phyloP scores from a whole-genome alignment of 2,113 vertebrate species.

The Galeopterus variegatus region DNA sequence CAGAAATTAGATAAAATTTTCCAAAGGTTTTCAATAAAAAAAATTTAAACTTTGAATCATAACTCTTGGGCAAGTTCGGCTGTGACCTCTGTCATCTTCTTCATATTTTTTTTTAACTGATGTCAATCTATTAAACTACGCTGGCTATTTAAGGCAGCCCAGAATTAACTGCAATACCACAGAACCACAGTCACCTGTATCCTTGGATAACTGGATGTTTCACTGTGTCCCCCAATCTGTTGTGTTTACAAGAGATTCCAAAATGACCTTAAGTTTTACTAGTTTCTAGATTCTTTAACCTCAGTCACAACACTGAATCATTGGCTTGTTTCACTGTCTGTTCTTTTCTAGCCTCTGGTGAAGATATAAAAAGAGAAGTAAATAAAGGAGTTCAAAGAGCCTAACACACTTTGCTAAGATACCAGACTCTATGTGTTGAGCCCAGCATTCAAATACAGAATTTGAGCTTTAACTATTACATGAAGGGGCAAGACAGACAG shows the following conservation, averaged over 20 bases:
- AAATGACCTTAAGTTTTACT: background rate
- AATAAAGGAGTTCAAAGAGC: background rate
- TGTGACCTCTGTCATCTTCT: background rate
- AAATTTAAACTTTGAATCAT: background rate
- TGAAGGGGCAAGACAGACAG: background rate
- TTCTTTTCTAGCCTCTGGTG: background rate
- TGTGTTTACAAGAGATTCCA: background rate
- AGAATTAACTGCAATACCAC: background rate
- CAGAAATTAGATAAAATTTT: background rate
- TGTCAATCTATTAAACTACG: background rate
- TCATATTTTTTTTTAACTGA: background rate
- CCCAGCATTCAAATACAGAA: background rate
- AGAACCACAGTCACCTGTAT: too few species aligned
- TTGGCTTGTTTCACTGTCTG: background rate
- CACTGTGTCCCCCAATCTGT: background rate
- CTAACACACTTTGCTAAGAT: background rate
- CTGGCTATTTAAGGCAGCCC: background rate
- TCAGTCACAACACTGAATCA: background rate
- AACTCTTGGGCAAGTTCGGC: background rate
- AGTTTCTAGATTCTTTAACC: background rate
- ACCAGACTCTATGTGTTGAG: too few species aligned
- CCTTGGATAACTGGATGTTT: background rate
- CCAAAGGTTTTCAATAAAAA: background rate
- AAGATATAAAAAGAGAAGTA: background rate
- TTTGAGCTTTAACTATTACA: background rate